phyloP scores from a whole-genome alignment of 2,888 invertebrate genomes.

The Camponotus fellah region DNA sequence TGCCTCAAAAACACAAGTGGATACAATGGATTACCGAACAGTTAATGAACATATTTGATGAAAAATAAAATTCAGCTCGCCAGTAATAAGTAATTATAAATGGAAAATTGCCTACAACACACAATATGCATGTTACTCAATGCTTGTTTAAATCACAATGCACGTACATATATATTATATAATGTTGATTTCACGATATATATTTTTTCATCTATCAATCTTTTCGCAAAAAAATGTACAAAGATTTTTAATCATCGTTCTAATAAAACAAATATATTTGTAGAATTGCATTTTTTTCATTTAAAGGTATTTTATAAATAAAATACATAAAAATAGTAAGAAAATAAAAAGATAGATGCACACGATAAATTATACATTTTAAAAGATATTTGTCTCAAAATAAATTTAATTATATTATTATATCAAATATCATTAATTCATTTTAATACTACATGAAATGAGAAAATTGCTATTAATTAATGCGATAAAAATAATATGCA shows the following conservation, averaged over 20 bases:
- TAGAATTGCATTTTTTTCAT: not conserved
- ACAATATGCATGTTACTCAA: not conserved
- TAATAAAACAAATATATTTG: constrained; percentile 10
- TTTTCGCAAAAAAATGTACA: constrained; percentile 8
- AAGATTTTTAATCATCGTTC: constrained; percentile 12
- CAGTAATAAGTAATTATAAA: constrained; percentile 21
- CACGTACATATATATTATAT: not conserved
- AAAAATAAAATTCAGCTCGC: not conserved
- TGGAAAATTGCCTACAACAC: constrained; percentile 1
- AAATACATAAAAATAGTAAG: not conserved
- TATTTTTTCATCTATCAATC: not conserved
- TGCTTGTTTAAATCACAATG: not conserved
- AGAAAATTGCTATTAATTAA: too few relatives aligned
- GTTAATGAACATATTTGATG: not conserved
- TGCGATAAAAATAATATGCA: too few relatives aligned
- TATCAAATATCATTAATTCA: too few relatives aligned
- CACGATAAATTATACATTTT: not conserved
- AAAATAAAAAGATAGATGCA: not conserved
- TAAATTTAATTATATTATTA: too few relatives aligned
- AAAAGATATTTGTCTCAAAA: too few relatives aligned
- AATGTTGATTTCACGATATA: constrained; percentile 13
- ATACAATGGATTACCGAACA: not conserved
- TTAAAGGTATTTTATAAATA: not conserved
- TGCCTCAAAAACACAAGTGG: constrained; percentile 9
- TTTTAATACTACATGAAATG: too few relatives aligned